Base-by-base conservation (phyloP, 2,888 invertebrate species). In the Dolomedes plantarius region DNA sequence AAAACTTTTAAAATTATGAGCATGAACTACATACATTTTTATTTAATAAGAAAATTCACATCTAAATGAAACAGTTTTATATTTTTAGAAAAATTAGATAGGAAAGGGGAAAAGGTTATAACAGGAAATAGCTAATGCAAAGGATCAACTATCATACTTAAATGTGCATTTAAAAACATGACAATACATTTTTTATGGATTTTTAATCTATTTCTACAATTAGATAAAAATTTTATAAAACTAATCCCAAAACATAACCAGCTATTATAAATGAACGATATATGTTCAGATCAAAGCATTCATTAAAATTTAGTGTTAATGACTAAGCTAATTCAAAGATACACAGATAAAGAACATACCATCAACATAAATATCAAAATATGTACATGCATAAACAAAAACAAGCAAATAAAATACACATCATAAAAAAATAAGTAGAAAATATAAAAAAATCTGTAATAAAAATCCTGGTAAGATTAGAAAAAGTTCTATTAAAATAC, bases 71-170 rank as follows among this genome's bases (percentile, higher is more conserved):
- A n/a, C n/a, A n/a, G n/a, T n/a, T n/a, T n/a, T n/a, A n/a, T n/a
- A n/a, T n/a, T n/a, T n/a, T n/a, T n/a, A n/a, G n/a, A n/a, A n/a
- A n/a, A n/a, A n/a, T n/a, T n/a, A n/a, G n/a, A n/a, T n/a, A n/a
- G n/a, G n/a, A n/a, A n/a, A n/a, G n/a, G n/a, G n/a, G n/a, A n/a
- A n/a, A 36, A 36, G 36, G 5, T 9, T 36, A 5, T 19, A 56
- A 23, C 23, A 56, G 56, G 56, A 56, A 56, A 56, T 56, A 56
- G 23, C 56, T 56, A 56, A 56, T 56, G 56, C 56, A 56, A 11
- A 56, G n/a, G 56, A 56, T 56, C 23, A 56, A 56, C 56, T 56
- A 56, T 3, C 1, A 23, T n/a, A n/a, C n/a, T n/a, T n/a, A n/a
- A n/a, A n/a, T 11, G 41, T n/a, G 16, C 41, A 46, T 16, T 36